Evolutionary conservation across 2,113 vertebrate species (phyloP), one percentile per base, ranked within the genome.

Genomic region (Donacobius atricapilla): DNA sequence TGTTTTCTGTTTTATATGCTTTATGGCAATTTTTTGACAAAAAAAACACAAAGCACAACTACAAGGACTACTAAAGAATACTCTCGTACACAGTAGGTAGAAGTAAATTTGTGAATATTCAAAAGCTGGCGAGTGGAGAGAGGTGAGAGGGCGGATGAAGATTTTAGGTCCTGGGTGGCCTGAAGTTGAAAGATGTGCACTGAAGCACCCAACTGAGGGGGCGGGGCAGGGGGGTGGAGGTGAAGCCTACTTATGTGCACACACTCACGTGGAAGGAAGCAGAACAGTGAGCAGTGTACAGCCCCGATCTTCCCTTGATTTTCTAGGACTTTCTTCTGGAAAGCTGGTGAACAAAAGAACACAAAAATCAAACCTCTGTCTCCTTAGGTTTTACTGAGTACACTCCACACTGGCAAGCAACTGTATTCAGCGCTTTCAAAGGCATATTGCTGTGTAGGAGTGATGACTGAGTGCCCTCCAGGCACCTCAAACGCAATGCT

Each of bases 391-490:
- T 92, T 83, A 45, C 82, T 40, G 44, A 93, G 72, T 72, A 39
- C 45, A 33, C 68, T 85, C 87, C 77, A 89, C 82, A 79, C 72
- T 81, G 91, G 92, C 94, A 97, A 94, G 93, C 75, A 94, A 94
- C 63, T 87, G 88, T 95, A 94, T 75, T 73, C 94, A 93, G 81
- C 75, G 87, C 94, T 96, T 97, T 96, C 95, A 92, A 82, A 96
- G 80, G 93, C 92, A 87, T 93, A 95, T 68, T 86, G 93, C 86
- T 95, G 87, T 97, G 97, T 94, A 97, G 93, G 91, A 97, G 96
- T 95, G 96, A 97, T 97, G 98, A 98, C 87, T 94, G 97, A 98
- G 95, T 97, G 97, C 97, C 97, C 98, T 97, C n/a, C 90, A 93
- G 98, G 98, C 97, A 97, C 94, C 96, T 97, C 97, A 98, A 98